These are phyloP conservation scores for Bombycilla garrulus DNA, from an alignment of 2,113 vertebrate species.

Conservation along the genomic window DNA sequence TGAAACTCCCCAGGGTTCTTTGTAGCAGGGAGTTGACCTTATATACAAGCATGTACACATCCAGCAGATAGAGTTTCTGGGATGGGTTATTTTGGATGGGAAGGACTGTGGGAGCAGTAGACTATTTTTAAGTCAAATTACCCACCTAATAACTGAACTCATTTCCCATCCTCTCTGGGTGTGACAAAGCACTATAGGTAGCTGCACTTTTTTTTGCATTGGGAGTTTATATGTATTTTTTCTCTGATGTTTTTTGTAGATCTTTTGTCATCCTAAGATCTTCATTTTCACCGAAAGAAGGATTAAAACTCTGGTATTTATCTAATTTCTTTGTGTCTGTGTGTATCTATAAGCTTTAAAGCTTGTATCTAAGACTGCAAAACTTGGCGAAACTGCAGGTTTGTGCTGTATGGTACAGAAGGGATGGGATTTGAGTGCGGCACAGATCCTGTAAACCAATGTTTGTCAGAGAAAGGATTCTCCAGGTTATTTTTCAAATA, in stretches of 20 bases:
- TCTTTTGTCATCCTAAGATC: conserved; percentile 46
- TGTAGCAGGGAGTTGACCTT: background rate
- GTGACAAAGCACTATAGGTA: background rate
- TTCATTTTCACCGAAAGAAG: conserved; percentile 28
- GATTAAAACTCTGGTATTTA: background rate
- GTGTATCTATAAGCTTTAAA: background rate
- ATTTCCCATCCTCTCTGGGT: background rate
- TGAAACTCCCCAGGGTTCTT: background rate
- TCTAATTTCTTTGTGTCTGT: background rate
- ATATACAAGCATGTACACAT: background rate
- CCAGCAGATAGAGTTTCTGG: background rate
- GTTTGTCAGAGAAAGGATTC: background rate
- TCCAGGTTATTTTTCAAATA: background rate
- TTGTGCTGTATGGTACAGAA: background rate
- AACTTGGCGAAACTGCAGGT: background rate
- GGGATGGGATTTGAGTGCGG: background rate
- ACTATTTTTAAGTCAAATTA: background rate
- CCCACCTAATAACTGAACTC: background rate
- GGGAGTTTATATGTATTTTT: background rate
- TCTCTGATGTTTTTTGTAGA: background rate
- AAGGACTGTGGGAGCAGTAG: background rate
- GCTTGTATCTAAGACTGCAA: background rate
- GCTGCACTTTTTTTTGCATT: background rate
- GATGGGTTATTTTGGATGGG: background rate
- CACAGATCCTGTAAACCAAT: background rate